Conservation (phyloP, 2,888 invertebrate genomes). For the Lasioglossum calceatum region DNA sequence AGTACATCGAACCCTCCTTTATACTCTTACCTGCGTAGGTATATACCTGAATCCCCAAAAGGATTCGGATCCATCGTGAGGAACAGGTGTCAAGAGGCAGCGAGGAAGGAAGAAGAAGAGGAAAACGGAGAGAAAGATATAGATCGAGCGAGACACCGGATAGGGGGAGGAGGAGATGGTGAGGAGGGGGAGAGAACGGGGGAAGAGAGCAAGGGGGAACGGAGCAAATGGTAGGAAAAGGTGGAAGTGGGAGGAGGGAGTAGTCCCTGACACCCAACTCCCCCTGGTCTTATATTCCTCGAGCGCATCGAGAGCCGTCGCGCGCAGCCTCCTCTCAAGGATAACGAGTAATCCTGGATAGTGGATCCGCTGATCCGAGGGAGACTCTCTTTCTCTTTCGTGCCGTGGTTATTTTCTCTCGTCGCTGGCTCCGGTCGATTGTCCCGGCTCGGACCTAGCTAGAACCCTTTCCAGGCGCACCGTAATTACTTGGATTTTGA, state of each 20-base stretch:
- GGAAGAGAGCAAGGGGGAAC: background rate
- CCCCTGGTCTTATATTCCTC: slow-evolving; percentile 72
- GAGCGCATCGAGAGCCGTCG: slow-evolving; percentile 71
- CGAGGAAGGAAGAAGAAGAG: slow-evolving; percentile 22
- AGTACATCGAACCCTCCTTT: slow-evolving; percentile 63
- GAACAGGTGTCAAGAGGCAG: slow-evolving; percentile 75
- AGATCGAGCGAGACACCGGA: slow-evolving; percentile 47
- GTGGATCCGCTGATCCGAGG: slow-evolving; percentile 73
- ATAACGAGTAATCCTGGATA: slow-evolving; percentile 81
- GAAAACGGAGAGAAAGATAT: slow-evolving; percentile 40
- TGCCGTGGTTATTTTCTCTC: slow-evolving; percentile 25
- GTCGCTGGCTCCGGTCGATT: slow-evolving; percentile 59
- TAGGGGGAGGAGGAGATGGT: slow-evolving; percentile 23
- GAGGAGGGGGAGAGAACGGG: slow-evolving; percentile 6
- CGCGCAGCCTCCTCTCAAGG: slow-evolving; percentile 78
- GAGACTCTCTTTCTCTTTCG: slow-evolving; percentile 56
- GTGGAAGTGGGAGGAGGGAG: slow-evolving; percentile 45
- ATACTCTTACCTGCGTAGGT: slow-evolving; percentile 61
- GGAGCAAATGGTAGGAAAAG: slow-evolving; percentile 27
- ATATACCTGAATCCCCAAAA: slow-evolving; percentile 70
- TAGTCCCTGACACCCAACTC: slow-evolving; percentile 67
- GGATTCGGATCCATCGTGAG: slow-evolving; percentile 70
- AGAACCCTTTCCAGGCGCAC: slow-evolving; percentile 59
- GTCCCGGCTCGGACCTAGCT: slow-evolving; percentile 50
- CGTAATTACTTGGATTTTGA: slow-evolving; percentile 78